Percentiles rank a stretch among this genome's conserved stretches.
Evolutionary conservation across 2,113 vertebrate species (phyloP).

Genomic region (Desmodus rotundus): DNA sequence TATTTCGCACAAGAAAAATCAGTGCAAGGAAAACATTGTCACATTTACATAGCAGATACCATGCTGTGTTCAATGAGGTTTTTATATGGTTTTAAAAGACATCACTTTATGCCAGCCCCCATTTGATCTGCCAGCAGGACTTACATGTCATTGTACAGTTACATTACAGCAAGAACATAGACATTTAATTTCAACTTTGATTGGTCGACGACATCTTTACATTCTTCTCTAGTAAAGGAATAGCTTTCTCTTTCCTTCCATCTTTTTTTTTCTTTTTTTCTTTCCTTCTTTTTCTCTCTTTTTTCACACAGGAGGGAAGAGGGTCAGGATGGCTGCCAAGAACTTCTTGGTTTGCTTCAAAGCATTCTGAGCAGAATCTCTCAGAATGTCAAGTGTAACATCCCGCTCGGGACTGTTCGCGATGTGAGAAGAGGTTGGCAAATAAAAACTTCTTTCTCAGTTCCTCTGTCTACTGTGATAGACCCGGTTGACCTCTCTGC

Average conservation of each 20-base stretch:
- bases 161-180: background rate
- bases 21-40: background rate
- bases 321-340: constrained; percentile 29
- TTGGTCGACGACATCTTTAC: background rate
- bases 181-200: background rate
- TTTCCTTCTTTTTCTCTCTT: background rate
- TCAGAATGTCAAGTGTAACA: background rate
- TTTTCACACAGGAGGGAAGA: background rate
- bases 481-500: background rate
- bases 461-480: background rate
- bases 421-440: background rate
- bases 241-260: background rate
- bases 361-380: background rate
- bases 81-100: constrained; percentile 49
- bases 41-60: background rate
- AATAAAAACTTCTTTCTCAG: background rate
- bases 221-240: constrained; percentile 26
- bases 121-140: background rate
- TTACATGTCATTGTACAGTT: background rate
- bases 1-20: background rate
- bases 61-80: background rate
- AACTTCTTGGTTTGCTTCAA: constrained; percentile 52
- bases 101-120: background rate
- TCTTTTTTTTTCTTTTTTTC: background rate
- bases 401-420: background rate